phyloP scores from a whole-genome alignment of 2,797 vertebrate genomes.

The Trachurus trachurus region DNA sequence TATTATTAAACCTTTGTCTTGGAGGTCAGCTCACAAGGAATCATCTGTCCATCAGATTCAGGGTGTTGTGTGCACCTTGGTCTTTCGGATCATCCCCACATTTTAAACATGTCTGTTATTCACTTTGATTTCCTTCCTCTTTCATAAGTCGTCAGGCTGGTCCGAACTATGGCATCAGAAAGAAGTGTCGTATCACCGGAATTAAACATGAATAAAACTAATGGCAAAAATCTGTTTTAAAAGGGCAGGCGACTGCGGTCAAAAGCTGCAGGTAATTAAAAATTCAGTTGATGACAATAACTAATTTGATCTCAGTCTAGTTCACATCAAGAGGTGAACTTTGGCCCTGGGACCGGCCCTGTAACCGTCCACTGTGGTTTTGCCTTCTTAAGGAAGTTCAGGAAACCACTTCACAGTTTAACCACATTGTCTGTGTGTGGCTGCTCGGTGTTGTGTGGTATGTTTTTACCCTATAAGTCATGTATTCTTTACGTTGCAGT shows the following conservation, averaged over 20 bases:
- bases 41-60: conserved; percentile 82
- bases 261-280: conserved; percentile 45
- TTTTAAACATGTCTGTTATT: conserved; percentile 74
- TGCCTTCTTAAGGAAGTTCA: not conserved
- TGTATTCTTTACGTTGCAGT: not conserved
- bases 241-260: conserved; percentile 55
- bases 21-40: conserved; percentile 84
- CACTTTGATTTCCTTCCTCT: conserved; percentile 80
- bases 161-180: conserved; percentile 66
- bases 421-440: not conserved
- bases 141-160: conserved; percentile 64
- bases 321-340: conserved; percentile 32
- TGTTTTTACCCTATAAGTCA: not conserved
- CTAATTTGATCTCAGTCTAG: conserved; percentile 31
- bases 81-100: conserved; percentile 56
- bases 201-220: conserved; percentile 64
- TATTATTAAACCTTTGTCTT: conserved; percentile 88
- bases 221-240: conserved; percentile 52
- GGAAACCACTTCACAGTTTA: not conserved
- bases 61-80: conserved; percentile 47
- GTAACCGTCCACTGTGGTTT: conserved; percentile 5
- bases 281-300: conserved; percentile 48
- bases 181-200: conserved; percentile 45
- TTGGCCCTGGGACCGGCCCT: conserved; percentile 1
- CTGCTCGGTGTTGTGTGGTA: not conserved